Evolutionary conservation across 2,797 vertebrate genomes (phyloP).

Genomic region (Brotula barbata): DNA sequence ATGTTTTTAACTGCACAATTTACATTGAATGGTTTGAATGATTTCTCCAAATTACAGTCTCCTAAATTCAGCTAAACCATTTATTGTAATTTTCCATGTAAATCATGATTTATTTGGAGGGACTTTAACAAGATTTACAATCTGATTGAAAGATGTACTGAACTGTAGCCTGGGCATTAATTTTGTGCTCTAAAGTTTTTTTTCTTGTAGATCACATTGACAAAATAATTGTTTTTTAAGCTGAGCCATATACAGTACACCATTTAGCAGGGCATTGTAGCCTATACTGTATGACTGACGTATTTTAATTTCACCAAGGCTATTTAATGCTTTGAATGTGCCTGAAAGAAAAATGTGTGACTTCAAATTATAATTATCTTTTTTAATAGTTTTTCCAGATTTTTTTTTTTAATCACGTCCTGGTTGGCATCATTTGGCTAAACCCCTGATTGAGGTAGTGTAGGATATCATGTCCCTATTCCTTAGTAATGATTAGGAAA

Average conservation of each 20-base stretch:
- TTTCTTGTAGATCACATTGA: conserved; percentile 48
- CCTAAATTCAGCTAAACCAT: conserved; percentile 35
- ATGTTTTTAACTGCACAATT: conserved; percentile 24
- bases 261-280: conserved; percentile 67
- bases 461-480: conserved; percentile 65
- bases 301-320: conserved; percentile 55
- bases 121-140: conserved; percentile 11
- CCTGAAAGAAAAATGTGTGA: conserved; percentile 64
- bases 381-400: conserved; percentile 3
- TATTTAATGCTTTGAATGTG: conserved; percentile 66
- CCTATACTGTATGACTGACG: conserved; percentile 56
- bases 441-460: conserved; percentile 53
- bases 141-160: conserved; percentile 25
- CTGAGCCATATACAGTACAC: conserved; percentile 71
- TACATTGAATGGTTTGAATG: conserved; percentile 1
- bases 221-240: conserved; percentile 58
- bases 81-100: conserved; percentile 42
- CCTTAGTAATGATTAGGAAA: conserved; percentile 63
- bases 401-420: conserved; percentile 27
- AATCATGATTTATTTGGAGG: conserved; percentile 16
- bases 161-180: conserved; percentile 66
- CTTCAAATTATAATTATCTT: conserved; percentile 38
- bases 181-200: conserved; percentile 43
- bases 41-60: background rate
- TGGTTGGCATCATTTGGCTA: conserved; percentile 32